These are phyloP conservation scores for Drusus annulatus DNA, from an alignment of 1,140 invertebrate species.

Conservation along the genomic window DNA sequence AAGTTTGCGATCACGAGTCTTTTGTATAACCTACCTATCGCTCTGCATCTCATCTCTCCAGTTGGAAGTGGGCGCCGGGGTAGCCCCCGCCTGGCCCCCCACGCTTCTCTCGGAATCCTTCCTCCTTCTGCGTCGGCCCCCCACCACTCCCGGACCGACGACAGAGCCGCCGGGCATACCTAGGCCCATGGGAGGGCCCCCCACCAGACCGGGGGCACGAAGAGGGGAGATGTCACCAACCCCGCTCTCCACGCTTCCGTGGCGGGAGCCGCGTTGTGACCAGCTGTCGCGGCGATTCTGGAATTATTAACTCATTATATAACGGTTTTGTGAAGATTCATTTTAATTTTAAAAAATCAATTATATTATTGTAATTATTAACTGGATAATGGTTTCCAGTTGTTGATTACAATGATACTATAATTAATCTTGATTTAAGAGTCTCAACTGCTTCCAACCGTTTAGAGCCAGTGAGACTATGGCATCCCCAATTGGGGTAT, in stretches of 20 bases:
- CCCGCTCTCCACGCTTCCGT: conserved; percentile 54
- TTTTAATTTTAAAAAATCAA: too few species aligned
- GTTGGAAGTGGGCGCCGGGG: conserved; percentile 50
- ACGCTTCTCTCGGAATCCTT: conserved; percentile 33
- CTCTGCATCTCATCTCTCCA: conserved; percentile 58
- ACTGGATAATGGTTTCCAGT: too few species aligned
- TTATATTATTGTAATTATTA: too few species aligned
- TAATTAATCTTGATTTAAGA: too few species aligned
- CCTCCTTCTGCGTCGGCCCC: conserved; percentile 28
- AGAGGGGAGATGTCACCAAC: conserved; percentile 35
- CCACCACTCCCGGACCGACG: background rate
- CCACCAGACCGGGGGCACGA: background rate
- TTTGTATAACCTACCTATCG: conserved; percentile 1
- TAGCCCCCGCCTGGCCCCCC: conserved; percentile 35
- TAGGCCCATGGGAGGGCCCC: conserved; percentile 25
- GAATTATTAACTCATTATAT: background rate
- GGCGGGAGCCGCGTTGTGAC: conserved; percentile 53
- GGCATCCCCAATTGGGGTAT: too few species aligned
- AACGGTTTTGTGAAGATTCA: background rate
- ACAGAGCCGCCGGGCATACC: conserved; percentile 12
- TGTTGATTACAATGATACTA: too few species aligned
- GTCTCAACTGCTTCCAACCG: too few species aligned
- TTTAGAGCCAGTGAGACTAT: too few species aligned
- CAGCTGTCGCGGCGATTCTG: conserved; percentile 57
- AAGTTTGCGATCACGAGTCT: too few species aligned